phyloP scores from a whole-genome alignment of 2,113 vertebrate species.

The Pteropus alecto region DNA sequence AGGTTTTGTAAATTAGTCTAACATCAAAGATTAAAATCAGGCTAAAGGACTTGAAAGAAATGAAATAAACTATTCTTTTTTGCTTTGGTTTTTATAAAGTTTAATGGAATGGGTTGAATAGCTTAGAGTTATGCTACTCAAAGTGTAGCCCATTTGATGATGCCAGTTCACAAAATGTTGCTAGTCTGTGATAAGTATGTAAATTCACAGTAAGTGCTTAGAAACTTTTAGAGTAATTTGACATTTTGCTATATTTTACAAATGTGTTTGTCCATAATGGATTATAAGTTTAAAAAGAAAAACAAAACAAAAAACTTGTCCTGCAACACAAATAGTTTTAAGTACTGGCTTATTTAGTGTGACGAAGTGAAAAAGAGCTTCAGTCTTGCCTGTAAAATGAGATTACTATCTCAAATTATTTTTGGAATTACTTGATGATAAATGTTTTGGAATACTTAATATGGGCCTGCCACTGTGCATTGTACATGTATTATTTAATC shows the following conservation, averaged over 20 bases:
- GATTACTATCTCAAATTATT: background rate
- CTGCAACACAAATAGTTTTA: constrained; percentile 18
- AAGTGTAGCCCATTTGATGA: background rate
- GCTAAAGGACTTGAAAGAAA: constrained; percentile 46
- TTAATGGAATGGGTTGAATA: background rate
- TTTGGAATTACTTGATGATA: background rate
- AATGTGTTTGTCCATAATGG: background rate
- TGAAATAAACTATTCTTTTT: background rate
- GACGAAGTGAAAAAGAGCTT: background rate
- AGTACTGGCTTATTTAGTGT: background rate
- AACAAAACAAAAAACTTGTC: background rate
- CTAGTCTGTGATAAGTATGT: background rate
- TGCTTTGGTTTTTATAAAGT: constrained; percentile 1
- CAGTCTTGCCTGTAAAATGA: background rate
- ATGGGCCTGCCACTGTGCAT: background rate
- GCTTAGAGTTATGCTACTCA: background rate
- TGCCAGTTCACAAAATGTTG: background rate
- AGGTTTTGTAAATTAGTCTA: background rate
- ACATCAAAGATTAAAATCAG: background rate
- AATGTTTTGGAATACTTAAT: constrained; percentile 5
- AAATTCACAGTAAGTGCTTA: constrained; percentile 11
- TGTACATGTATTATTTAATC: background rate
- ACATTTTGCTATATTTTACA: background rate
- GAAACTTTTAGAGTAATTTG: background rate
- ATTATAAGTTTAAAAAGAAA: constrained; percentile 19